phyloP scores from a whole-genome alignment of 2,797 vertebrate genomes.

The Paramormyrops hopkinsi region DNA sequence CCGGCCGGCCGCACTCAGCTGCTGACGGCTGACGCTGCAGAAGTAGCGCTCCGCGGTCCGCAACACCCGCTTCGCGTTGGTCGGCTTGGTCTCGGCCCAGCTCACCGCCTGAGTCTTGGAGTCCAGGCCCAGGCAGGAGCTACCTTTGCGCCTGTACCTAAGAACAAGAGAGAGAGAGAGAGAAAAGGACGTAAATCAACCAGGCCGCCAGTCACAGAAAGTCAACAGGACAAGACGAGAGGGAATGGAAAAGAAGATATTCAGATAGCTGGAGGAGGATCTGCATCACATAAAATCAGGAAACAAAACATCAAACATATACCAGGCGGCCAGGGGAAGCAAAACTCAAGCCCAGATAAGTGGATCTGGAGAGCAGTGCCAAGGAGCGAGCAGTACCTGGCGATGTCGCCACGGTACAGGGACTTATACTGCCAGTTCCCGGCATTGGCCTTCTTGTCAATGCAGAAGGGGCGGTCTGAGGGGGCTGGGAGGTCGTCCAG shows the following conservation, averaged over 20 bases:
- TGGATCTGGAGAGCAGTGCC: conserved; percentile 18
- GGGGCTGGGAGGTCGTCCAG: conserved; percentile 73
- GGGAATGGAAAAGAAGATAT: not conserved
- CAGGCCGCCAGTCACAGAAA: not conserved
- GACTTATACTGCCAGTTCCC: conserved; percentile 96
- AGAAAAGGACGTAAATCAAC: not conserved
- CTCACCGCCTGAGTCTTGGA: conserved; percentile 63
- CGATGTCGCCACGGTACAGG: conserved; percentile 82
- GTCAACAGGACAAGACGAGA: not conserved
- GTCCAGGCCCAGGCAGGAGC: conserved; percentile 77
- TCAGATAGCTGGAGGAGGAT: not conserved
- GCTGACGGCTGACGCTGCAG: conserved; percentile 55
- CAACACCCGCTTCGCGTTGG: conserved; percentile 56
- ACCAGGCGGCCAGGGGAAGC: not conserved
- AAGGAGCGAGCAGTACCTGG: conserved; percentile 63
- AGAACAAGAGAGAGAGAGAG: conserved; percentile 16
- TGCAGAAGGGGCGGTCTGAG: conserved; percentile 65
- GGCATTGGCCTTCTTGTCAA: conserved; percentile 78
- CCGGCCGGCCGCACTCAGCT: conserved; percentile 53
- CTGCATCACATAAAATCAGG: not conserved
- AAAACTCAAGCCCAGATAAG: not conserved
- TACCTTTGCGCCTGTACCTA: conserved; percentile 84
- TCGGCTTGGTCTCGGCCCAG: conserved; percentile 62
- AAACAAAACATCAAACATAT: not conserved
- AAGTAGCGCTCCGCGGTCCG: conserved; percentile 76